Base-by-base conservation (phyloP, 1,140 invertebrate genomes). In the Atta texana region DNA sequence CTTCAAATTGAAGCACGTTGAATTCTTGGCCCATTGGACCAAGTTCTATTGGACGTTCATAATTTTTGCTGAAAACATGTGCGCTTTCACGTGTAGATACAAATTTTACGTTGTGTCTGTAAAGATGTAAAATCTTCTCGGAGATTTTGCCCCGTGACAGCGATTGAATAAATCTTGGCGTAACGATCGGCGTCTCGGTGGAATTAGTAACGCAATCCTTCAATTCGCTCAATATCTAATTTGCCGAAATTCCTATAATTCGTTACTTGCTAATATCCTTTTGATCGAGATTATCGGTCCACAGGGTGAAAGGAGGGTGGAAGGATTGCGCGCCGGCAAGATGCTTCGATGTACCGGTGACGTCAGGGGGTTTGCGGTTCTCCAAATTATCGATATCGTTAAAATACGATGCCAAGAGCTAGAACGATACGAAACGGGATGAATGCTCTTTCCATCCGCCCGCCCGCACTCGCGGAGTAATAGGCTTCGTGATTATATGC, bases 381-480 rank as follows among this genome's bases (percentile, higher is more conserved):
- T 89, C 88, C 87, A 93, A 93, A 93, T 93, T 93, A 93, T 24
- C 92, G 93, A 93, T 93, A 93, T 93, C 91, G 92, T 92, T 92
- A 92, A 92, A 93, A 91, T 87, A 87, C 76, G 84, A 92, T 64
- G 80, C 85, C 74, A 66, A 44, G 71, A 63, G 59, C 39, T 18
- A 53, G 72, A 87, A 28, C 84, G 57, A 44, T 10, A 49, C 14
- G 53, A 57, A 49, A 49, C 24, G 57, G 85, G 64, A 61, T 64
- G 78, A 66, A 84, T 34, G 85, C 72, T 74, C 80, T 85, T 71
- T 90, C 77, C 86, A 34, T 53, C 34, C 59, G 86, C 80, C 49
- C 82, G 76, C 88, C 66, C 55, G 86, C 88, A 86, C 87, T 88
- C 81, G 75, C 69, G 31, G 88, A 92, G 91, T 93, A 93, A 93